Evolutionary conservation across 2,888 invertebrate species (phyloP).

Genomic region (Euphydryas editha): DNA sequence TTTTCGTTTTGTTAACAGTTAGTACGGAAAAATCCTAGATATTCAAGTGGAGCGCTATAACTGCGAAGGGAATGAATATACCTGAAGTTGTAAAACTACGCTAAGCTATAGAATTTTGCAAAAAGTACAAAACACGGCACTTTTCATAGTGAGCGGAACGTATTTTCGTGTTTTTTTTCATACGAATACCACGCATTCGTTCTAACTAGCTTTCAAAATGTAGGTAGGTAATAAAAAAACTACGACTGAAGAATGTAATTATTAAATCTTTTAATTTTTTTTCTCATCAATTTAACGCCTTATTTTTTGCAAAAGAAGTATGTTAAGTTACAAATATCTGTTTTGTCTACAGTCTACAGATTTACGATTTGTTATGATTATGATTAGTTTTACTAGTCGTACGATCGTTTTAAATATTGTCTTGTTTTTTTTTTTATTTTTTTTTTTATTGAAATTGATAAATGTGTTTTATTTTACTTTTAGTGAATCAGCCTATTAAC

Average conservation of each 20-base stretch:
- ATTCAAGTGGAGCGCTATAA: slow-evolving; percentile 36
- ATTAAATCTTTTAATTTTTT: neutral
- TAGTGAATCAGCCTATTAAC: too few species aligned
- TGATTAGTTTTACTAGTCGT: too few species aligned
- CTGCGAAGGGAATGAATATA: slow-evolving; percentile 29
- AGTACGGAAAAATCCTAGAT: slow-evolving; percentile 29
- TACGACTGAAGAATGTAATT: neutral
- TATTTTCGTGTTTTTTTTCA: slow-evolving; percentile 11
- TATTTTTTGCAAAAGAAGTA: too few species aligned
- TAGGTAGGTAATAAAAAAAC: neutral
- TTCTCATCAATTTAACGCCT: neutral
- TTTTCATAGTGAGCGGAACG: slow-evolving; percentile 9
- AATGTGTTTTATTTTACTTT: too few species aligned
- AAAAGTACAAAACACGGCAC: slow-evolving; percentile 16
- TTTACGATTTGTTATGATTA: too few species aligned
- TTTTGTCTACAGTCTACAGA: too few species aligned
- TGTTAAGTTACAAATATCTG: too few species aligned
- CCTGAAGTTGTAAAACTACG: slow-evolving; percentile 31
- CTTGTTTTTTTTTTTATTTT: too few species aligned
- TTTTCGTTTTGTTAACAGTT: slow-evolving; percentile 15
- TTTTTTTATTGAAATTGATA: too few species aligned
- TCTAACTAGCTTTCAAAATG: slow-evolving; percentile 2
- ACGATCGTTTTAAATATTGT: too few species aligned
- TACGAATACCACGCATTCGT: slow-evolving; percentile 17
- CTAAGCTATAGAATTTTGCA: slow-evolving; percentile 30